Base-by-base conservation (phyloP, 2,888 invertebrate species). In the Odontocolon sp. region DNA sequence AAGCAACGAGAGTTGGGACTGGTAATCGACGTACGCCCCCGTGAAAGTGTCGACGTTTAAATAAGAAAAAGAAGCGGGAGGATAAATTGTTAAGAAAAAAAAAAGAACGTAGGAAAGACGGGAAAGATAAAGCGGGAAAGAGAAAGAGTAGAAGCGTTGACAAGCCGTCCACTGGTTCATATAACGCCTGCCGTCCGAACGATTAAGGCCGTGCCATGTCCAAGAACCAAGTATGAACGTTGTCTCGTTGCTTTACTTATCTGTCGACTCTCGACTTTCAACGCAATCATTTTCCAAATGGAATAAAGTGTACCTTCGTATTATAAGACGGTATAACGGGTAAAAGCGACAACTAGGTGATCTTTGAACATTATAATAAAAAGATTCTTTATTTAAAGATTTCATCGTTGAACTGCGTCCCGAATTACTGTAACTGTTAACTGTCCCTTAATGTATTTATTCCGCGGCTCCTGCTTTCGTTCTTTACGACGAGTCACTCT, bases 1-100 rank as follows among this genome's bases (percentile, higher is more conserved):
- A 31, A 28, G 61, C 70, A 36, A 33, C n/a, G 54, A 63, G 52
- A 38, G 40, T 50, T 26, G 28, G 14, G 14, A 16, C 56, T 45
- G 57, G 69, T 76, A 77, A 77, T 71, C 76, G 76, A 57, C 54
- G 56, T 67, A 77, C 76, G 76, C 77, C 72, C 72, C 72, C 77
- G 72, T 77, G 50, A 63, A 57, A 68, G 77, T 64, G 63, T 72
- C 68, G 77, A 77, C 72, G 63, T 72, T 68, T 57, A 40, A 72
- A 50, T 38, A 42, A 42, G 38, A 38, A 40, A n/a, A 50, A 40
- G 45, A 61, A 57, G 38, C 16, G 11, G 33, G 40, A 40, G 33
- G 9, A 56, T 59, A 52, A 66, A 61, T 38, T 28, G 21, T 9
- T 5, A 38, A 9, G 42, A 33, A 26, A 21, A 40, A 18, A 26